Conservation (phyloP, 2,797 vertebrate genomes). For the Sibirionetta formosa region DNA sequence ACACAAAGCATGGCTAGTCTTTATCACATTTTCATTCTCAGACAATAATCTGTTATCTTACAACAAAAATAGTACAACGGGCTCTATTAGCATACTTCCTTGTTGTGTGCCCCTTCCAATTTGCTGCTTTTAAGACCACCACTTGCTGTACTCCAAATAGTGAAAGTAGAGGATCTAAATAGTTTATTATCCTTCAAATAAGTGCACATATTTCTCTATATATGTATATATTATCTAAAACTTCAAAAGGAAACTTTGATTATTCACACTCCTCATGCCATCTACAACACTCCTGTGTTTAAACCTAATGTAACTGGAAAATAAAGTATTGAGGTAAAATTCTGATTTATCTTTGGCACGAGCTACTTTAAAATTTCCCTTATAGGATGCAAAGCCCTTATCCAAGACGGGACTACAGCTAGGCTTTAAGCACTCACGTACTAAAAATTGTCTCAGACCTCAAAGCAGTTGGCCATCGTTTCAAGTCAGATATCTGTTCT, state of each 20-base stretch:
- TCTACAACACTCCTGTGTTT: background rate
- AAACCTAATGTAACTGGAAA: background rate
- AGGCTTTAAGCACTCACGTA: background rate
- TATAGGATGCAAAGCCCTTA: background rate
- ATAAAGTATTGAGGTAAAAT: background rate
- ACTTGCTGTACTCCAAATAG: background rate
- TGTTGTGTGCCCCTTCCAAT: background rate
- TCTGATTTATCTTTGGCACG: background rate
- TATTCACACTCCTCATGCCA: background rate
- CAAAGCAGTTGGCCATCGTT: background rate
- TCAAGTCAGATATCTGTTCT: background rate
- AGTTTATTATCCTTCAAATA: background rate
- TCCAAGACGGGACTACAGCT: background rate
- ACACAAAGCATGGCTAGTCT: background rate
- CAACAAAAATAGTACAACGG: background rate
- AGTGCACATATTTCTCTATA: background rate
- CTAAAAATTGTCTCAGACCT: background rate
- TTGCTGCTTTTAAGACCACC: background rate
- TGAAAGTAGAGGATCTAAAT: background rate
- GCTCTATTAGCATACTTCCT: background rate
- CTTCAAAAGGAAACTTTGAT: background rate
- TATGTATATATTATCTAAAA: background rate
- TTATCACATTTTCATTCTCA: background rate
- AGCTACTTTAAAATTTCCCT: background rate
- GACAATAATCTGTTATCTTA: background rate